Evolutionary conservation across 2,888 invertebrate genomes (phyloP).

Genomic region (Hirtodrosophila histrioides): DNA sequence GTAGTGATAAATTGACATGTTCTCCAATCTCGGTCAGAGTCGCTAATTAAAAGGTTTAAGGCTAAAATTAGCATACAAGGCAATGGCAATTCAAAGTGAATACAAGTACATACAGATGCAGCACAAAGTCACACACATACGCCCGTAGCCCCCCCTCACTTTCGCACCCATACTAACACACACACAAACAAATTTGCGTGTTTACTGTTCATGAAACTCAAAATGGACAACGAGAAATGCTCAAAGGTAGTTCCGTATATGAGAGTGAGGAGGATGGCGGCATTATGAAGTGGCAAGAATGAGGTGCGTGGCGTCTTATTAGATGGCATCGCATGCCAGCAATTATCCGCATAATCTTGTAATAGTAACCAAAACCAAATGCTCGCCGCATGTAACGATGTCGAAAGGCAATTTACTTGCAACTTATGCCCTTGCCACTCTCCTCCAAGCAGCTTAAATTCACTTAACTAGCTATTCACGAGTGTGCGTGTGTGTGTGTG

Average conservation of each 20-base stretch:
- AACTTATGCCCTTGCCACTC: constrained; percentile 26
- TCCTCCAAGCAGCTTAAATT: constrained; percentile 47
- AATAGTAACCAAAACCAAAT: constrained; percentile 66
- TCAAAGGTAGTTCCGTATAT: constrained; percentile 5
- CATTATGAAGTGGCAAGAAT: neutral
- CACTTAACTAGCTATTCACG: constrained; percentile 48
- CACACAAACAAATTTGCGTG: constrained; percentile 56
- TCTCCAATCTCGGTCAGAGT: constrained; percentile 75
- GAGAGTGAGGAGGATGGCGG: neutral
- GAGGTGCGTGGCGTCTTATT: constrained; percentile 59
- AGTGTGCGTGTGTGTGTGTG: constrained; percentile 14
- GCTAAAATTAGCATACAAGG: constrained; percentile 75
- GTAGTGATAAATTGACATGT: constrained; percentile 56
- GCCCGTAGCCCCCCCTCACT: constrained; percentile 15
- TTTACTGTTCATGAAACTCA: constrained; percentile 62
- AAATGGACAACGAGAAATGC: constrained; percentile 45
- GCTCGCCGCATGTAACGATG: constrained; percentile 29
- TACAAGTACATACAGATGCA: constrained; percentile 40
- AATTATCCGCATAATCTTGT: constrained; percentile 79
- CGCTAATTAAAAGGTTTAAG: constrained; percentile 80
- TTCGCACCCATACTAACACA: constrained; percentile 13
- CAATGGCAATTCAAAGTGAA: constrained; percentile 56
- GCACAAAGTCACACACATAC: constrained; percentile 17
- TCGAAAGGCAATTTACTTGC: constrained; percentile 58
- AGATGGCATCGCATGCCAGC: constrained; percentile 74